Evolutionary conservation across 2,113 vertebrate species (phyloP), one percentile per base, ranked within the genome.

Genomic region (Prunella fulvescens): DNA sequence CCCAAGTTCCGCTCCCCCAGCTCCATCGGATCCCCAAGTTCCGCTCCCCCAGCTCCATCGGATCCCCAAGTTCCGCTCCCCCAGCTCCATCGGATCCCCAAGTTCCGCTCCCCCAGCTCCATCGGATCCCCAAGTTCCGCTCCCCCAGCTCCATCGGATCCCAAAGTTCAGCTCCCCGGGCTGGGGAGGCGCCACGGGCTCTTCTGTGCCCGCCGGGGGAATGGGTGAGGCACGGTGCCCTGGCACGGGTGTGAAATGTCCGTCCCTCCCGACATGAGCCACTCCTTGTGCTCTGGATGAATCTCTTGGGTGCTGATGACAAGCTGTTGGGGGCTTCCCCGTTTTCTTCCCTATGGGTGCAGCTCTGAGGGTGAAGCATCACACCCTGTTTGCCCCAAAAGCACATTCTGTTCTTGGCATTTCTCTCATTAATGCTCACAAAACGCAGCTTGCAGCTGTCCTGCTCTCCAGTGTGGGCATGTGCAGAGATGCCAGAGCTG

Each of bases 51-150:
- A 37, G 37, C 37, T 37, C 37, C 37, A 9, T 37, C 37, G 37
- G 37, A 37, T 37, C 37, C 37, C 37, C 7, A 37, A 37, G 37
- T 37, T 37, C 37, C 7, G 37, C 37, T 37, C 29, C 9, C 5
- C 39, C 14, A 67, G n/a, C 62, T n/a, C 57, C 11, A 5, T 7
- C 1, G 1, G 12, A 45, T 1, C 3, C 2, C 3, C 2, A 15
- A 35, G 6, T 18, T 44, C 20, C 3, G 5, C 12, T 45, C 25
- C 39, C 31, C 19, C 7, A 3, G n/a, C 62, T n/a, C 57, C 11
- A 5, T 7, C 1, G 1, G 12, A 45, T 1, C 3, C 2, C 3
- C 2, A 15, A 35, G 6, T 18, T 44, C 20, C 3, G 5, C 12
- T 45, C 25, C 8, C 4, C 42, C 16, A 72, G 29, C 57, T 29